These are phyloP conservation scores for Spicauda simplicius DNA, from an alignment of 2,888 invertebrate species.

Conservation along the genomic window DNA sequence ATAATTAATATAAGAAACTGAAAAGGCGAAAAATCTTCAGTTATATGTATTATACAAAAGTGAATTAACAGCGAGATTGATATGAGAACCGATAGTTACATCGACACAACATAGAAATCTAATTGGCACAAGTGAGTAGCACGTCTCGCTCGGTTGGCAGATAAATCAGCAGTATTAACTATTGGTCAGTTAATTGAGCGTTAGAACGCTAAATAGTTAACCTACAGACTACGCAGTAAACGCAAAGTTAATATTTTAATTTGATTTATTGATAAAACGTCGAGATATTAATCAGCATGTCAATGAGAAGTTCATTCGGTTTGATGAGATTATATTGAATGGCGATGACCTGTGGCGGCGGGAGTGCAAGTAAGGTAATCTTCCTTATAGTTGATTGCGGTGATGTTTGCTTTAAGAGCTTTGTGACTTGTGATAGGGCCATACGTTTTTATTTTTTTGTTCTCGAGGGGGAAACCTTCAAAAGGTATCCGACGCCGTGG, in stretches of 20 bases:
- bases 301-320: background rate
- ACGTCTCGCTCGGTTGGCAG: conserved; percentile 32
- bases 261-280: background rate
- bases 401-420: too few relatives aligned
- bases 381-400: too few relatives aligned
- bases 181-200: conserved; percentile 24
- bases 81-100: conserved; percentile 6
- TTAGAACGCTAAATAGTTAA: conserved; percentile 17
- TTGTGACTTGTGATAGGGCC: too few relatives aligned
- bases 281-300: background rate
- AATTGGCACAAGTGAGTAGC: conserved; percentile 41
- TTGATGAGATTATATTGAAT: background rate
- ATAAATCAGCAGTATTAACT: conserved; percentile 36
- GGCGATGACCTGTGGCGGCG: too few relatives aligned
- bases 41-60: background rate
- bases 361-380: too few relatives aligned
- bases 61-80: background rate
- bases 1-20: too few relatives aligned
- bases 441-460: too few relatives aligned
- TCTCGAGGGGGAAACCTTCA: too few relatives aligned
- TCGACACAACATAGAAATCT: conserved; percentile 35
- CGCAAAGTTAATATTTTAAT: background rate
- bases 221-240: background rate
- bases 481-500: too few relatives aligned
- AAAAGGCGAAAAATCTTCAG: too few relatives aligned